These are phyloP conservation scores for Candidula unifasciata DNA, from an alignment of 2,888 invertebrate species.

Conservation along the genomic window DNA sequence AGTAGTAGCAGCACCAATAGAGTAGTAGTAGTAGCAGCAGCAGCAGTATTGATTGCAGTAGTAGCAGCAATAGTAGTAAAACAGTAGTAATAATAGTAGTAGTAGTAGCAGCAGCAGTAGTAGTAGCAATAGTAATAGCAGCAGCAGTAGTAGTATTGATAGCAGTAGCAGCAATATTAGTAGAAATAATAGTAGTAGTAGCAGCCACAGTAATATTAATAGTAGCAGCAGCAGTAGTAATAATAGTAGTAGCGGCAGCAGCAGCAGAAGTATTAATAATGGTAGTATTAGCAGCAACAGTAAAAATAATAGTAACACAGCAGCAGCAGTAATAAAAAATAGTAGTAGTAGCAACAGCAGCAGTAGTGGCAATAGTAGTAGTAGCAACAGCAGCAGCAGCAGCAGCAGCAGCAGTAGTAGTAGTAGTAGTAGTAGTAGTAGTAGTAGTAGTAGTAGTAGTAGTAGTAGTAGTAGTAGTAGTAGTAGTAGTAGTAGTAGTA, in stretches of 20 bases:
- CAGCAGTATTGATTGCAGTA: too few species aligned
- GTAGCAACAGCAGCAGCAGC: constrained; percentile 2
- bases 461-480: constrained; percentile 20
- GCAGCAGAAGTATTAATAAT: too few species aligned
- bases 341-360: constrained; percentile 19
- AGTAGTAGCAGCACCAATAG: too few species aligned
- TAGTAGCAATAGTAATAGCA: constrained; percentile 9
- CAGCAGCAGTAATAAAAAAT: background rate
- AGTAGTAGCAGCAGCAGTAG: constrained; percentile 26
- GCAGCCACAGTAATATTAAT: background rate
- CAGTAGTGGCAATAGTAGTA: constrained; percentile 23
- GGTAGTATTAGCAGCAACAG: background rate
- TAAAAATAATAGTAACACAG: constrained; percentile 4
- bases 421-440: background rate
- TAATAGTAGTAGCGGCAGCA: too few species aligned
- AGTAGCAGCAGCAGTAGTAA: constrained; percentile 27
- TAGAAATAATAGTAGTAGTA: background rate
- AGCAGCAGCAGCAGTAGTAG: background rate
- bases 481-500: constrained; percentile 28
- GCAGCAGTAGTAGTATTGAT: background rate
- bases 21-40: too few species aligned
- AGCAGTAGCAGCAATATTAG: background rate
- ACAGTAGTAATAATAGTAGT: constrained; percentile 21
- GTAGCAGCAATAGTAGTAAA: too few species aligned
- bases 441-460: constrained; percentile 17